These are phyloP conservation scores for Iguana delicatissima DNA, from an alignment of 2,797 vertebrate genomes.

Conservation along the genomic window DNA sequence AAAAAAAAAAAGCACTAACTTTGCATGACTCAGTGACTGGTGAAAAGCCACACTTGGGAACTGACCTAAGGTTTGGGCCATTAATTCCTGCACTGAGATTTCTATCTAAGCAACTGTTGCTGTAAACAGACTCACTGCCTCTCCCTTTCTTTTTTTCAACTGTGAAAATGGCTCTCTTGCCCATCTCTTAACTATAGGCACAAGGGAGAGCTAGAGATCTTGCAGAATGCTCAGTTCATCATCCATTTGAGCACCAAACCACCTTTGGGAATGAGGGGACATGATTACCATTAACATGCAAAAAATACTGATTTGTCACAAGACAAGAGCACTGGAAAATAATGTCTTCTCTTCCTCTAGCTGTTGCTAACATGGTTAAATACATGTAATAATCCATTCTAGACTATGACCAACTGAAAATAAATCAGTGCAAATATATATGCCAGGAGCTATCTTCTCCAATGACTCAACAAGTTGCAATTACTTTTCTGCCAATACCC, in stretches of 20 bases:
- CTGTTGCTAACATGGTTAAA: background rate
- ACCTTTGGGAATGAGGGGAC: background rate
- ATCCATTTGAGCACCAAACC: background rate
- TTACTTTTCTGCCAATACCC: background rate
- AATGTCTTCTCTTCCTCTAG: background rate
- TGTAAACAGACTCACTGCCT: constrained; percentile 22
- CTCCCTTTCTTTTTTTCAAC: background rate
- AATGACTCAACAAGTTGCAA: background rate
- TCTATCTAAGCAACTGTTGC: constrained; percentile 8
- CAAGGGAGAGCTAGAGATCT: background rate
- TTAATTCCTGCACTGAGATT: background rate
- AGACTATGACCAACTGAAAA: background rate
- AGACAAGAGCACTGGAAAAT: background rate
- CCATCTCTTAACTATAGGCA: background rate
- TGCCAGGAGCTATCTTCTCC: background rate
- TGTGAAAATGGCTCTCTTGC: background rate
- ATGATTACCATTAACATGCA: background rate
- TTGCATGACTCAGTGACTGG: constrained; percentile 1
- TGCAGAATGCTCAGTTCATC: background rate
- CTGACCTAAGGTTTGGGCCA: background rate
- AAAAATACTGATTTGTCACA: background rate
- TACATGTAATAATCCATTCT: too few species aligned
- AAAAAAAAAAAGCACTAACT: background rate
- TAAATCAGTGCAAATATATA: background rate
- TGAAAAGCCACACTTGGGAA: background rate